phyloP scores from a whole-genome alignment of 2,888 invertebrate genomes.

The Zygogramma bicolorata region DNA sequence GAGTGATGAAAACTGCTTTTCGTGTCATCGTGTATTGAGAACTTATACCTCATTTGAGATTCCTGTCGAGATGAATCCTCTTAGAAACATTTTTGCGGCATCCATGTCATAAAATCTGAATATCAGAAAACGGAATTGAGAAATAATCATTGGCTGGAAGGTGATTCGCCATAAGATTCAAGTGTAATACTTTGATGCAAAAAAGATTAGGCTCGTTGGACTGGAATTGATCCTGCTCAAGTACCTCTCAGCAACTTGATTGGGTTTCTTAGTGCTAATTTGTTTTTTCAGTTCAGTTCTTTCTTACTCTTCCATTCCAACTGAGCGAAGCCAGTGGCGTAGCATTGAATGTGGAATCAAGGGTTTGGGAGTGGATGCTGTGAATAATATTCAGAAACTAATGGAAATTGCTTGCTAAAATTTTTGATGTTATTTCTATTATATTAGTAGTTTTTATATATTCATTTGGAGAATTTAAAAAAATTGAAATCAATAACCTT shows the following conservation, averaged over 20 bases:
- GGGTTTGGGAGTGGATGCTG: no score
- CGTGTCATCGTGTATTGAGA: background rate
- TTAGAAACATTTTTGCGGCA: background rate
- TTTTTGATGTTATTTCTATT: no score
- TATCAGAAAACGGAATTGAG: background rate
- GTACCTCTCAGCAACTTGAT: background rate
- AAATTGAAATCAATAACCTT: no score
- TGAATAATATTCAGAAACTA: no score
- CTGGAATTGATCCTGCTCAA: background rate
- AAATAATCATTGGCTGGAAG: background rate
- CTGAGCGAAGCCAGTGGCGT: background rate
- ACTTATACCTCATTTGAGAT: constrained; percentile 2
- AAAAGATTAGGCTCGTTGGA: background rate
- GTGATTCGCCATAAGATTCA: background rate
- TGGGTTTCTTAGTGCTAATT: background rate
- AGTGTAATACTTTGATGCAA: background rate
- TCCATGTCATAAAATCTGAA: background rate
- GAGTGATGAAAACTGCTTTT: background rate
- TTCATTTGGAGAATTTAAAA: no score
- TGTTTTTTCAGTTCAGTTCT: background rate
- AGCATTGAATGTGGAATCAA: background rate
- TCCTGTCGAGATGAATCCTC: constrained; percentile 1
- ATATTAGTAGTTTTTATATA: no score
- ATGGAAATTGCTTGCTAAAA: no score
- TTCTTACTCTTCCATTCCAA: no score